Base-by-base conservation (phyloP, 2,888 invertebrate genomes). In the Taenaris catops region DNA sequence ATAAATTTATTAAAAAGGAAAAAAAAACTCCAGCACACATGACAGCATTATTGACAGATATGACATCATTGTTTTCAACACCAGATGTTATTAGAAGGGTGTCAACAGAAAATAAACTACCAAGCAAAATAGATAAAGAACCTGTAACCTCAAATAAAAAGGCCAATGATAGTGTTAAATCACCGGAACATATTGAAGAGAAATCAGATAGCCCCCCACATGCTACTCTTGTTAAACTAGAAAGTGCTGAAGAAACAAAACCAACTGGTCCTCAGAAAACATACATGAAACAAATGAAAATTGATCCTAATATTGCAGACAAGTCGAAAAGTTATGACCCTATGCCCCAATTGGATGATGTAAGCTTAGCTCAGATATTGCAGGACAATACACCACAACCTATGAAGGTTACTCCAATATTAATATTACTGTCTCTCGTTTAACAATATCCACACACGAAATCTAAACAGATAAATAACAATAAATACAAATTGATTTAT, bases 81-180 rank as follows among this genome's bases (percentile, higher is more conserved):
- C 94, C 94, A 8, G 94, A 94, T 80, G 93, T 94, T 33, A 93
- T 93, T 38, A 86, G 93, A 52, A 86, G 93, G 52, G 92, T 93
- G 7, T 88, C 89, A 33, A 81, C 87, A 23, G 88, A 87, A 34
- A 67, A 61, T 24, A 89, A 89, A 55, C 47, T 63, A 9, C 63
- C 87, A 48, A 72, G 72, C 3, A 88, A 88, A 58, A 53, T 75
- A 48, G 88, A 87, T 1, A 89, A 89, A 61, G 89, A 90, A 11
- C 8, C 53, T 25, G 5, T 48, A 8, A 34, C 40, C 3, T 34
- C 21, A 41, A 68, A 63, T 31, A 68, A 68, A 46, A 69, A 68
- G 49, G 3, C 32, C 3, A 37, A 24, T 38, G 43, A 42, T 29
- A 34, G 41, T 10, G 24, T 38, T 14, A 58, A 54, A 48, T 20